A percentile compares a stretch with the other conserved stretches of the same genome.
Conservation (phyloP, 2,797 vertebrate genomes). For the Enteromius paludinosus region DNA sequence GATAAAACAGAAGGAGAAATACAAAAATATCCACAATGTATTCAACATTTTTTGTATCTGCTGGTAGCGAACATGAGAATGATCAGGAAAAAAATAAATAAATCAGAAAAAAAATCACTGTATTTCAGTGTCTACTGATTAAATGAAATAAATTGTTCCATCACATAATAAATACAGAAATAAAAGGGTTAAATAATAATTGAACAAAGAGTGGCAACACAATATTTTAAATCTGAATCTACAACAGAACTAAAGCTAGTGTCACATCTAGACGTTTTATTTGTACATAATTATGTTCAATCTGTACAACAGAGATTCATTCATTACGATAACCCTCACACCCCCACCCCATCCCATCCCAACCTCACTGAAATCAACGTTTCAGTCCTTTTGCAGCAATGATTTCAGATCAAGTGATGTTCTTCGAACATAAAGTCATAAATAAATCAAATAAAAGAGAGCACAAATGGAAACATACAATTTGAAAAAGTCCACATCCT, state of each 20-base stretch:
- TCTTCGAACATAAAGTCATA: slow-evolving; percentile 73
- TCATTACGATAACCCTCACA: slow-evolving; percentile 75
- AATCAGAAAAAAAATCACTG: slow-evolving; percentile 60
- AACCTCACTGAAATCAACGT: slow-evolving; percentile 68
- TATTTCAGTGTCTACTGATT: slow-evolving; percentile 64
- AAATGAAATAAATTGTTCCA: slow-evolving; percentile 50
- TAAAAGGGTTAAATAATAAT: slow-evolving; percentile 68
- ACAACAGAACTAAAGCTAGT: slow-evolving; percentile 67
- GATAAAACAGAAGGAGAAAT: slow-evolving; percentile 76
- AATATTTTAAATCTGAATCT: slow-evolving; percentile 72
- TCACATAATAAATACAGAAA: slow-evolving; percentile 67
- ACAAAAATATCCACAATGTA: slow-evolving; percentile 84
- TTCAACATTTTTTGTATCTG: slow-evolving; percentile 71
- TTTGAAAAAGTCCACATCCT: slow-evolving; percentile 64
- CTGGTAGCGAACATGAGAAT: slow-evolving; percentile 74
- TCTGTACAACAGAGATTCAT: slow-evolving; percentile 79
- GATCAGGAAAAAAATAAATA: slow-evolving; percentile 47
- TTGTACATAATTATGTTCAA: slow-evolving; percentile 66
- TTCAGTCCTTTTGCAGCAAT: slow-evolving; percentile 78
- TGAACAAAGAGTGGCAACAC: slow-evolving; percentile 78
- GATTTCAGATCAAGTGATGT: slow-evolving; percentile 71
- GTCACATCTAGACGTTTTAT: slow-evolving; percentile 67
- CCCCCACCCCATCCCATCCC: slow-evolving; percentile 45
- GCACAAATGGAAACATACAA: slow-evolving; percentile 74
- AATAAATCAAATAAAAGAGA: slow-evolving; percentile 61